phyloP scores from a whole-genome alignment of 2,113 vertebrate species.

The Takifugu bimaculatus region DNA sequence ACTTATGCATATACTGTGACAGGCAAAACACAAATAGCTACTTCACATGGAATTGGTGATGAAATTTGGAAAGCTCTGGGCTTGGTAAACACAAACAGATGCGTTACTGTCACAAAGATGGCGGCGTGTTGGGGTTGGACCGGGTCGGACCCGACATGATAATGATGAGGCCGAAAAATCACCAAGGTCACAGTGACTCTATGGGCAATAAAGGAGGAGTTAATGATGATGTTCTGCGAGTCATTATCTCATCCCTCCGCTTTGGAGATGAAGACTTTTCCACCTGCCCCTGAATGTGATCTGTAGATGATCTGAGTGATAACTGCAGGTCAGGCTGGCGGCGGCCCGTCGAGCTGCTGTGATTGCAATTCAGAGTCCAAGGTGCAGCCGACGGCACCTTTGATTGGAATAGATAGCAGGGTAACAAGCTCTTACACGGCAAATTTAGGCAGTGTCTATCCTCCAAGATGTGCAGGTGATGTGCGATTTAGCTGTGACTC shows the following conservation, averaged over 20 bases:
- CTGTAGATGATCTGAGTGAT: constrained; percentile 11
- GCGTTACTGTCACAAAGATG: constrained; percentile 16
- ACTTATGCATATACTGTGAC: not conserved
- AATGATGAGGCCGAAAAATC: constrained; percentile 30
- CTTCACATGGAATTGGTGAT: constrained; percentile 32
- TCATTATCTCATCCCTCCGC: constrained; percentile 20
- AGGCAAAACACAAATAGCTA: constrained; percentile 10
- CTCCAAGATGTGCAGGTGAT: not conserved
- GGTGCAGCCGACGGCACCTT: constrained; percentile 21
- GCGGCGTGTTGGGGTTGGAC: not conserved
- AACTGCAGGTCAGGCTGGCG: constrained; percentile 7
- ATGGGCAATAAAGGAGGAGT: constrained; percentile 23
- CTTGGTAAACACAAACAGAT: constrained; percentile 38
- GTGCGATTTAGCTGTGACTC: no score
- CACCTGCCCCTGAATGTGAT: not conserved
- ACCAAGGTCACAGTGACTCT: constrained; percentile 43
- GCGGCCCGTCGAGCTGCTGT: not conserved
- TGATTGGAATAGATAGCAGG: constrained; percentile 21
- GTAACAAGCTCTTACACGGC: constrained; percentile 1
- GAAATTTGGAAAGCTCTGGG: constrained; percentile 28
- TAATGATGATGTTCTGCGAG: constrained; percentile 30
- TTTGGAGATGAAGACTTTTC: not conserved
- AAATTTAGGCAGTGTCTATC: constrained; percentile 18
- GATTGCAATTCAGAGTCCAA: constrained; percentile 10
- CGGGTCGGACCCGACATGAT: constrained; percentile 23